Evolutionary conservation across 2,888 invertebrate species (phyloP).

Genomic region (Cantharis rufa): DNA sequence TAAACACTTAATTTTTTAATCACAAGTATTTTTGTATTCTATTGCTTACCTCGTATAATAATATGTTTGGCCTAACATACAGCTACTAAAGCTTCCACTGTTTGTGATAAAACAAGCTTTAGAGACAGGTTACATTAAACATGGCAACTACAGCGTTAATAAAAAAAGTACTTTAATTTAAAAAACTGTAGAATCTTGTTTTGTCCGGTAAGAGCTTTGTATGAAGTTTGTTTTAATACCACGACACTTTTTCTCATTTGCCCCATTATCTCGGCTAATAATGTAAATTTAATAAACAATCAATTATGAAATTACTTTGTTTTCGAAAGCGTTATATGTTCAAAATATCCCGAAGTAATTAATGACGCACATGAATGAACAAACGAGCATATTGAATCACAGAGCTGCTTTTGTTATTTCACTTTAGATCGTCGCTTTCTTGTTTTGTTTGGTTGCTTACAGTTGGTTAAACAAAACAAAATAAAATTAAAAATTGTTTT

Average conservation of each 20-base stretch:
- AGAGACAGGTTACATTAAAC: neutral
- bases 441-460: too few species aligned
- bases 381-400: neutral
- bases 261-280: neutral
- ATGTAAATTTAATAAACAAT: neutral
- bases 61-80: neutral
- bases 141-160: neutral
- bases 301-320: neutral
- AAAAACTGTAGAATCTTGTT: neutral
- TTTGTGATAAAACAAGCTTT: neutral
- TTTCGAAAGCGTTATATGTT: neutral
- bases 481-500: too few species aligned
- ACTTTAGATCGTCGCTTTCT: neutral
- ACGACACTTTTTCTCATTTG: neutral
- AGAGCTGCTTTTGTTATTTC: neutral
- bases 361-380: neutral
- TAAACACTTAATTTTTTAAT: too few species aligned
- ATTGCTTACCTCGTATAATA: neutral
- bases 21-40: neutral
- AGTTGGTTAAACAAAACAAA: too few species aligned
- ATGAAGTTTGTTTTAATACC: neutral
- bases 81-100: neutral
- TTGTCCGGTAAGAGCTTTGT: too few species aligned
- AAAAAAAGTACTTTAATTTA: neutral
- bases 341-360: too few species aligned